Conservation (phyloP, 2,888 invertebrate species). For the Hemistola chrysoprasaria region DNA sequence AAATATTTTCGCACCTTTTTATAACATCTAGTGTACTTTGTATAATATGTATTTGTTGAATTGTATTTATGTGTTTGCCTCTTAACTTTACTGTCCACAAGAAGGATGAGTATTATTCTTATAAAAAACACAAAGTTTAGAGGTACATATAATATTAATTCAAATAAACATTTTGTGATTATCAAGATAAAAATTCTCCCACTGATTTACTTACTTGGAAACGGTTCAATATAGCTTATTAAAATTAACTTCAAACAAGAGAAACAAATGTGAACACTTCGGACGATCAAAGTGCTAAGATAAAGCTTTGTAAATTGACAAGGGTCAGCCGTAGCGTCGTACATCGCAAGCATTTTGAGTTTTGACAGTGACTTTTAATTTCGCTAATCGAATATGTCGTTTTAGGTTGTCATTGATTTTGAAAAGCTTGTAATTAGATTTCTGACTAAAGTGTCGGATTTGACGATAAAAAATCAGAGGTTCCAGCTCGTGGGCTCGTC, state of each 20-base stretch:
- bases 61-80: no score
- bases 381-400: constrained; percentile 37
- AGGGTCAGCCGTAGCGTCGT: constrained; percentile 18
- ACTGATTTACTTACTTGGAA: constrained; percentile 12
- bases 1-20: no score
- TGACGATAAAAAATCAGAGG: no score
- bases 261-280: constrained; percentile 5
- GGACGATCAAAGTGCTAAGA: constrained; percentile 13
- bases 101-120: no score
- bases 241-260: constrained; percentile 9
- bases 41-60: no score
- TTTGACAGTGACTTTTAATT: constrained; percentile 8
- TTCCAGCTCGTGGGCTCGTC: background rate
- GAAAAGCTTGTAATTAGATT: constrained; percentile 61
- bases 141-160: background rate
- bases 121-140: background rate
- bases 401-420: constrained; percentile 58
- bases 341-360: constrained; percentile 2
- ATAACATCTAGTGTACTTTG: no score
- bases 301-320: constrained; percentile 19
- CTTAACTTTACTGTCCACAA: no score
- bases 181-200: constrained; percentile 1
- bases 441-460: background rate
- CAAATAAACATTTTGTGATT: background rate
- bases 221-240: constrained; percentile 6